These are phyloP conservation scores for Papilio helenus DNA, from an alignment of 1,140 invertebrate species.

Conservation along the genomic window DNA sequence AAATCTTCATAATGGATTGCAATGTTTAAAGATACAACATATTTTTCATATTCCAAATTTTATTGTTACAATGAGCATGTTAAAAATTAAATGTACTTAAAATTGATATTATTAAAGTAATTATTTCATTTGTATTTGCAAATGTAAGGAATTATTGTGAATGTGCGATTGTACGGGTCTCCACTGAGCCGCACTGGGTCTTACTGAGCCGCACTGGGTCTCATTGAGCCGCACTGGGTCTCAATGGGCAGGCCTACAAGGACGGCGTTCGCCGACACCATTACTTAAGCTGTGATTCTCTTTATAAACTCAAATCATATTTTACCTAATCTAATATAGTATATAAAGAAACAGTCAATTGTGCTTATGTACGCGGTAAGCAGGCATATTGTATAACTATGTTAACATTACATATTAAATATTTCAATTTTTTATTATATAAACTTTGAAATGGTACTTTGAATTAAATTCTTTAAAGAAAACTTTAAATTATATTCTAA, in stretches of 20 bases:
- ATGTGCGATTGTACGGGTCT: conserved; percentile 58
- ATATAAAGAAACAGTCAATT: conserved; percentile 54
- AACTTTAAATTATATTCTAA: conserved; percentile 65
- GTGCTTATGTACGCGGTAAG: conserved; percentile 24
- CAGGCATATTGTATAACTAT: conserved; percentile 13
- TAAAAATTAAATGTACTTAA: conserved; percentile 70
- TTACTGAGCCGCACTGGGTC: conserved; percentile 56
- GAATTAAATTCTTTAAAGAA: conserved; percentile 44
- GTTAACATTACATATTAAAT: conserved; percentile 45
- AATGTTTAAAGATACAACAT: conserved; percentile 25
- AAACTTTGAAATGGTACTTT: conserved; percentile 34
- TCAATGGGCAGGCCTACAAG: conserved; percentile 58
- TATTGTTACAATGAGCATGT: conserved; percentile 38
- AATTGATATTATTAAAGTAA: conserved; percentile 66
- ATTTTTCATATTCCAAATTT: conserved; percentile 45
- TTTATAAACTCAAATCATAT: conserved; percentile 77
- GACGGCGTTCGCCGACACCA: conserved; percentile 69
- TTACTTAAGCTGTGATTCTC: conserved; percentile 77
- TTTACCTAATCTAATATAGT: conserved; percentile 52
- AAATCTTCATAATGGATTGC: conserved; percentile 17
- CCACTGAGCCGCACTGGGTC: conserved; percentile 55
- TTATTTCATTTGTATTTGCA: conserved; percentile 48
- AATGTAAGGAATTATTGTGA: conserved; percentile 57
- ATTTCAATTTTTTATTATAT: conserved; percentile 39
- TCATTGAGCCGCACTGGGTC: conserved; percentile 56